Conservation (phyloP, 2,797 vertebrate species). For the Chelidonichthys spinosus region DNA sequence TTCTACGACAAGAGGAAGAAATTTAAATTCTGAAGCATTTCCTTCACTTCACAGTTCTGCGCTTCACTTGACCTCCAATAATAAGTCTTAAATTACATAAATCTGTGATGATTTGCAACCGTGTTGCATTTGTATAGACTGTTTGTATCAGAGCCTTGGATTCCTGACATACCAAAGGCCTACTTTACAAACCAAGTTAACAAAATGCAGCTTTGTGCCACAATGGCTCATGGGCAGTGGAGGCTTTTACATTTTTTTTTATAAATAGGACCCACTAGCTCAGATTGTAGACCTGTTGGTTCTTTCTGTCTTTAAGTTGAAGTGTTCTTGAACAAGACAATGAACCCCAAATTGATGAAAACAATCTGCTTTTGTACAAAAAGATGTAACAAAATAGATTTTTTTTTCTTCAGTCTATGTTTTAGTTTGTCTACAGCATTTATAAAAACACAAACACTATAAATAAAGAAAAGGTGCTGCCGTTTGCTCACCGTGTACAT, state of each 20-base stretch:
- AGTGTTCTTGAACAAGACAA: background rate
- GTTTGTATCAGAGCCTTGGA: constrained; percentile 12
- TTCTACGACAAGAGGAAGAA: constrained; percentile 11
- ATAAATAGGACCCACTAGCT: background rate
- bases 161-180: constrained; percentile 20
- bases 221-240: background rate
- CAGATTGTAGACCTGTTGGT: background rate
- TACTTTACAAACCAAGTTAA: constrained; percentile 25
- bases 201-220: constrained; percentile 21
- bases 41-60: background rate
- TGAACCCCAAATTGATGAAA: background rate
- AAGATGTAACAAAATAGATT: background rate
- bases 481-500: constrained; percentile 89
- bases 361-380: background rate
- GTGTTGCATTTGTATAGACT: constrained; percentile 26
- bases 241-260: background rate
- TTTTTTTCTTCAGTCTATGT: constrained; percentile 1
- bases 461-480: background rate
- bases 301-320: background rate
- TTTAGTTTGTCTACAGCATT: background rate
- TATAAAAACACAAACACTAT: background rate
- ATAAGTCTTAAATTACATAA: too few relatives aligned
- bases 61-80: too few relatives aligned
- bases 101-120: constrained; percentile 31
- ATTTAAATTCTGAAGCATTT: constrained; percentile 44